Conservation (phyloP, 2,797 vertebrate species). For the Epinephelus coioides region DNA sequence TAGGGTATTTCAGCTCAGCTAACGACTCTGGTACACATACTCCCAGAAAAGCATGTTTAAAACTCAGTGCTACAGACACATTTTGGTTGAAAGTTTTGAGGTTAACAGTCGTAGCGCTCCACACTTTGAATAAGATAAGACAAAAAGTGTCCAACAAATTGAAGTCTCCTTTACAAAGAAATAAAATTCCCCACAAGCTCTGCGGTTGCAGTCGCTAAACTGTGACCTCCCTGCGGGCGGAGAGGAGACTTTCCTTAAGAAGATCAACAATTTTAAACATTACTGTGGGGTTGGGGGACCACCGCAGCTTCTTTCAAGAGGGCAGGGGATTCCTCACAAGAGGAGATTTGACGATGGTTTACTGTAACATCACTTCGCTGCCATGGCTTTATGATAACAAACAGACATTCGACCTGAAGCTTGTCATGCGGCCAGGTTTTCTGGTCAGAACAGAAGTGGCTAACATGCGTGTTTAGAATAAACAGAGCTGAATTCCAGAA, state of each 20-base stretch:
- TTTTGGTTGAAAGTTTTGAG: not conserved
- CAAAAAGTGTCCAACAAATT: not conserved
- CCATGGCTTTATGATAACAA: slow-evolving; percentile 62
- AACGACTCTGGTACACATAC: too few relatives aligned
- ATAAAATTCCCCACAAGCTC: slow-evolving; percentile 34
- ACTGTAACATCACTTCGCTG: slow-evolving; percentile 61
- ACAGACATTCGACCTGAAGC: slow-evolving; percentile 62
- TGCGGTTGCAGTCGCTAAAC: slow-evolving; percentile 35
- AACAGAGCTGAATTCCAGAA: slow-evolving; percentile 76
- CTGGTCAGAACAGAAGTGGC: slow-evolving; percentile 74
- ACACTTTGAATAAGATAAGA: too few relatives aligned
- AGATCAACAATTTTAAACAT: slow-evolving; percentile 58
- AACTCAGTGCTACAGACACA: not conserved
- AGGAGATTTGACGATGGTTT: slow-evolving; percentile 59
- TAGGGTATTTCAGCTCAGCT: too few relatives aligned
- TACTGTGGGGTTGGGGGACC: slow-evolving; percentile 52
- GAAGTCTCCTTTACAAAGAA: slow-evolving; percentile 40
- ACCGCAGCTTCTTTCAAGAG: slow-evolving; percentile 50
- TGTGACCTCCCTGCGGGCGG: slow-evolving; percentile 49
- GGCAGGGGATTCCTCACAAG: slow-evolving; percentile 56
- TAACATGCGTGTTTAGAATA: slow-evolving; percentile 53
- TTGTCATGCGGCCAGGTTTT: slow-evolving; percentile 56
- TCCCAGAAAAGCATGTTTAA: too few relatives aligned
- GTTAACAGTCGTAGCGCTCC: not conserved
- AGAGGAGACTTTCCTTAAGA: slow-evolving; percentile 43